Evolutionary conservation across 30 jellyfish, hydroid and myxozoan genomes (phyloP).

Genomic region (Calvadosia cruxmelitensis): DNA sequence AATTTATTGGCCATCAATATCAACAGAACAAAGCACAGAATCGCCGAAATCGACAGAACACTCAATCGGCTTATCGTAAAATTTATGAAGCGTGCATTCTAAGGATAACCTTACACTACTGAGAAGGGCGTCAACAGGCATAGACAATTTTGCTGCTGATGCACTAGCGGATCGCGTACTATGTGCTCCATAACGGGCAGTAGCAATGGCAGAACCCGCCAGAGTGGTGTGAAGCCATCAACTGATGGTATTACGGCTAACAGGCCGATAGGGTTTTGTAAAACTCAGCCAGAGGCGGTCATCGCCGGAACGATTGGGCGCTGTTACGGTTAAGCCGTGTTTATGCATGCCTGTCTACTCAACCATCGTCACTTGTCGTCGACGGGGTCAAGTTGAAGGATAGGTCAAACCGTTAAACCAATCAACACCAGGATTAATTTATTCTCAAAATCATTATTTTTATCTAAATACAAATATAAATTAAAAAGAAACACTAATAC

Average conservation of each 20-base stretch:
- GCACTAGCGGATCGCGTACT: slow-evolving; percentile 16
- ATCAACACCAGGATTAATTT: too few species aligned
- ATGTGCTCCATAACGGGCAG: neutral
- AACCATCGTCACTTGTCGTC: too few species aligned
- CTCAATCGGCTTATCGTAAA: neutral
- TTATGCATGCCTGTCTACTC: too few species aligned
- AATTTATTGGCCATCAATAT: neutral
- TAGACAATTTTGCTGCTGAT: slow-evolving; percentile 5
- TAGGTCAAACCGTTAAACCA: too few species aligned
- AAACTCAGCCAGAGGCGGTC: slow-evolving; percentile 5
- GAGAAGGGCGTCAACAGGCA: neutral
- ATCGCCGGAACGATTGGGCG: neutral
- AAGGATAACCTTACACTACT: slow-evolving; percentile 6
- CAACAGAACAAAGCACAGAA: too few species aligned
- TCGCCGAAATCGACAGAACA: too few species aligned
- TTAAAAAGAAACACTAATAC: too few species aligned
- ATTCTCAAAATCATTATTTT: too few species aligned
- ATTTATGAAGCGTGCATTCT: neutral
- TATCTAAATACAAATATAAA: too few species aligned
- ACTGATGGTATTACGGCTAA: slow-evolving; percentile 3
- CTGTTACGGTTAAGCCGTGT: slow-evolving; percentile 3
- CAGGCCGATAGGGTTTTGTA: slow-evolving; percentile 19
- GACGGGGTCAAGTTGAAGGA: too few species aligned
- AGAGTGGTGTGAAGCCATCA: neutral
- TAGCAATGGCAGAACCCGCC: too few species aligned